A percentile compares a stretch with the other conserved stretches of the same genome.
Conservation (phyloP, 2,797 vertebrate species). For the Labeo calbasu region DNA sequence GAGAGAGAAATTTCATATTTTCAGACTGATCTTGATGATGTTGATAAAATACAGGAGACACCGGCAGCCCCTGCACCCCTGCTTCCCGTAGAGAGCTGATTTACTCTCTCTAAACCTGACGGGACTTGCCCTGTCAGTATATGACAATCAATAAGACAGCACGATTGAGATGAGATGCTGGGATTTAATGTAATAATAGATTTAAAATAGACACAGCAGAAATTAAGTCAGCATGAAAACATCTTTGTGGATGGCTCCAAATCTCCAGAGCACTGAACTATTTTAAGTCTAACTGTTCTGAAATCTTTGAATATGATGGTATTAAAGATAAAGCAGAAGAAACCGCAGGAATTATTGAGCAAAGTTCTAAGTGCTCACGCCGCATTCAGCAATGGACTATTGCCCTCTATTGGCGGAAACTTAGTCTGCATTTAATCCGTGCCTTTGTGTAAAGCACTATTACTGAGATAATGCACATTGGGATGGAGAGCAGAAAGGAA, state of each 20-base stretch:
- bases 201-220: constrained; percentile 44
- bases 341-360: constrained; percentile 42
- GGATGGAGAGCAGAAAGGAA: neutral
- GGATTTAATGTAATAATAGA: constrained; percentile 51
- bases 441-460: constrained; percentile 29
- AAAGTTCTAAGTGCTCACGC: constrained; percentile 51
- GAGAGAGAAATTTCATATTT: constrained; percentile 12
- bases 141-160: constrained; percentile 45
- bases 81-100: constrained; percentile 35
- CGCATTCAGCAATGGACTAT: constrained; percentile 80
- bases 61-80: constrained; percentile 30
- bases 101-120: constrained; percentile 50
- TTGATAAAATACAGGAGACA: constrained; percentile 53
- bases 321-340: constrained; percentile 27
- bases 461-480: constrained; percentile 10
- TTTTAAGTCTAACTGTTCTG: constrained; percentile 50
- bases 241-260: constrained; percentile 35
- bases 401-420: constrained; percentile 83
- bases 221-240: constrained; percentile 42
- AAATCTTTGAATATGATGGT: constrained; percentile 12
- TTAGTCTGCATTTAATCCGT: constrained; percentile 71
- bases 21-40: constrained; percentile 45
- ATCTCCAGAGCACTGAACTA: constrained; percentile 37
- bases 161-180: constrained; percentile 48
- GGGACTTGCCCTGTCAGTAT: constrained; percentile 52